phyloP scores from a whole-genome alignment of 2,888 invertebrate species.

The Abrostola tripartita region DNA sequence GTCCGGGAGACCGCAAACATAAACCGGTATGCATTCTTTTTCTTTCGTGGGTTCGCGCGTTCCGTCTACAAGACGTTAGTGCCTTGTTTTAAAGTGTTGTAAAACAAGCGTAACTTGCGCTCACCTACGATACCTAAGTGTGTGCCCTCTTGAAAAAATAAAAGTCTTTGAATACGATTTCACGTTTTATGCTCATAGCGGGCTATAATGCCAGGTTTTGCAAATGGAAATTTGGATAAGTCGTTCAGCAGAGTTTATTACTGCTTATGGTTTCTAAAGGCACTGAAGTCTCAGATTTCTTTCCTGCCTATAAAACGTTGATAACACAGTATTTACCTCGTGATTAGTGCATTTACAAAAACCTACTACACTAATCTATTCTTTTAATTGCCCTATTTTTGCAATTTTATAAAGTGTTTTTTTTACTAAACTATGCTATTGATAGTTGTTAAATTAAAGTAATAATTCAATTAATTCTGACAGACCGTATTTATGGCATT shows the following conservation, averaged over 20 bases:
- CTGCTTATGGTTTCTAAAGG: neutral
- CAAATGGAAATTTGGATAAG: constrained; percentile 8
- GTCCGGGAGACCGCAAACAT: constrained; percentile 79
- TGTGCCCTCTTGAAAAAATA: constrained; percentile 74
- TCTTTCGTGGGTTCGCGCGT: constrained; percentile 69
- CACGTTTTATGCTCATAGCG: constrained; percentile 60
- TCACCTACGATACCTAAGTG: constrained; percentile 62
- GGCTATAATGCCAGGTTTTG: constrained; percentile 37
- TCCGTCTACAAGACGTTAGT: constrained; percentile 76
- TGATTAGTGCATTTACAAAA: too few species aligned
- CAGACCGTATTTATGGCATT: too few species aligned
- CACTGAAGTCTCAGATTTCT: too few species aligned
- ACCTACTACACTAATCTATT: too few species aligned
- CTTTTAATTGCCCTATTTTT: neutral
- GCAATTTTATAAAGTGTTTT: too few species aligned
- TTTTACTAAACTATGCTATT: too few species aligned
- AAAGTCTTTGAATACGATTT: constrained; percentile 63
- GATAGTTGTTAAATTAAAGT: too few species aligned
- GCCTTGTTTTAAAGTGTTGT: constrained; percentile 86
- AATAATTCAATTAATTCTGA: too few species aligned
- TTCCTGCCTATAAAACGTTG: too few species aligned
- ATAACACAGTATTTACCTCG: too few species aligned
- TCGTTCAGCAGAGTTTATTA: neutral
- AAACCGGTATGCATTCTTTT: constrained; percentile 81
- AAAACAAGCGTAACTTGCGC: constrained; percentile 80